phyloP scores from a whole-genome alignment of 2,888 invertebrate species.

The Mesoligia furuncula region DNA sequence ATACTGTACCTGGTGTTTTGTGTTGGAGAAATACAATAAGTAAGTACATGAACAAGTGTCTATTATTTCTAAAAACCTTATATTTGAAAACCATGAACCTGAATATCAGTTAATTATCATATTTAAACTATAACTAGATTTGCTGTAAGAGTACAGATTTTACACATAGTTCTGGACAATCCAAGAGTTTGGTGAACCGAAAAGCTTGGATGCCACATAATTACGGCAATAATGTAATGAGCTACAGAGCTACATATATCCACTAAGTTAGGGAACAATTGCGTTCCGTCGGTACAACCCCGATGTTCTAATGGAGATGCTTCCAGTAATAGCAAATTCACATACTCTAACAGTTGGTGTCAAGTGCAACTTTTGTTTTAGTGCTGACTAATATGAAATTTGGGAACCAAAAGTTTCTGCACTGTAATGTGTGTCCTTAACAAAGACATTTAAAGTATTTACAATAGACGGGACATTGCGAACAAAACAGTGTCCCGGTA shows the following conservation, averaged over 20 bases:
- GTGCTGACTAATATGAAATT: conserved; percentile 7
- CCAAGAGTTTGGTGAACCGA: conserved; percentile 5
- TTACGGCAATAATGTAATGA: conserved; percentile 39
- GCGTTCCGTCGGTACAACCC: conserved; percentile 38
- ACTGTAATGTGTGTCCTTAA: not conserved
- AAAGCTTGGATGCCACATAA: conserved; percentile 26
- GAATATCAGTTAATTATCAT: too few relatives aligned
- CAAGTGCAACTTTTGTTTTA: conserved; percentile 34
- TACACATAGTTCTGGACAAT: conserved; percentile 8
- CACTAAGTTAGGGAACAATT: conserved; percentile 50
- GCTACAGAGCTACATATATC: conserved; percentile 38
- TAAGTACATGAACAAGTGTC: too few relatives aligned
- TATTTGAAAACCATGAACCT: too few relatives aligned
- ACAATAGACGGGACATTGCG: too few relatives aligned
- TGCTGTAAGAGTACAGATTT: too few relatives aligned
- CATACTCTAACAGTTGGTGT: conserved; percentile 27
- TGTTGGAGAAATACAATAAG: too few relatives aligned
- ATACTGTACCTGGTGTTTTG: too few relatives aligned
- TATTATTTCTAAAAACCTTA: too few relatives aligned
- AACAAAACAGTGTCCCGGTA: too few relatives aligned
- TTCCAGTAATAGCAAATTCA: conserved; percentile 46
- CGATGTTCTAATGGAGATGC: conserved; percentile 52
- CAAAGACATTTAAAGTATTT: too few relatives aligned
- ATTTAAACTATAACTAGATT: too few relatives aligned
- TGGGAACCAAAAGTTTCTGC: conserved; percentile 11